Base-by-base conservation (phyloP, 2,888 invertebrate genomes). In the Nematopogon swammerdamellus region DNA sequence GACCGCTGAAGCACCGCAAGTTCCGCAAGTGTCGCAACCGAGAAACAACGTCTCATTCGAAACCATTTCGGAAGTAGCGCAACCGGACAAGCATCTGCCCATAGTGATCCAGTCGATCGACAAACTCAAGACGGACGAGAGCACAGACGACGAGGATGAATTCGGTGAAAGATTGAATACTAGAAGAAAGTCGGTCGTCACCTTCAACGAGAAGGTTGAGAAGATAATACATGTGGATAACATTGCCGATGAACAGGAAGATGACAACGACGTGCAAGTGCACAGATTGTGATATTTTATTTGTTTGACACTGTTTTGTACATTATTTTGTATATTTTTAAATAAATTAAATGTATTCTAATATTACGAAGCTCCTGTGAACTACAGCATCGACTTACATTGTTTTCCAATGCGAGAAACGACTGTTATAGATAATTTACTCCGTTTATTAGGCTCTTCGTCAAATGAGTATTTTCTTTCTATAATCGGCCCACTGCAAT, bases 171-270 rank as follows among this genome's bases (percentile, higher is more conserved):
- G 50, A 10, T 60, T 55, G 45, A 49, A 25, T 48, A 61, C 61
- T 2, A 65, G 64, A 56, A 68, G 69, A 56, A 82, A 82, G 60
- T 79, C 81, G 2, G 73, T 77, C 1, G 82, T 83, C 6, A 82
- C 77, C 1, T 83, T 83, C 55, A 82, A 82, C 60, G 81, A 82
- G 59, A 75, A 80, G 30, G 82, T 82, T 25, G 80, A 82, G 59
- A 77, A 72, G 54, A 75, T 79, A 44, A 73, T 79, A 49, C 74
- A 80, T 53, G 70, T 82, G 11, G 77, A 81, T 59, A 75, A 81
- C 51, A 64, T 61, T 47, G 60, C 63, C 14, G 57, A 51, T 49
- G 57, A 58, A 47, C 48, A 51, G 46, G 53, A 54, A 47, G 18
- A 16, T 5, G 44, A 49, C 36, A 14, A 6, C 11, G 36, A 14